Conservation (phyloP, 2,113 vertebrate species). For the Rynchops niger region DNA sequence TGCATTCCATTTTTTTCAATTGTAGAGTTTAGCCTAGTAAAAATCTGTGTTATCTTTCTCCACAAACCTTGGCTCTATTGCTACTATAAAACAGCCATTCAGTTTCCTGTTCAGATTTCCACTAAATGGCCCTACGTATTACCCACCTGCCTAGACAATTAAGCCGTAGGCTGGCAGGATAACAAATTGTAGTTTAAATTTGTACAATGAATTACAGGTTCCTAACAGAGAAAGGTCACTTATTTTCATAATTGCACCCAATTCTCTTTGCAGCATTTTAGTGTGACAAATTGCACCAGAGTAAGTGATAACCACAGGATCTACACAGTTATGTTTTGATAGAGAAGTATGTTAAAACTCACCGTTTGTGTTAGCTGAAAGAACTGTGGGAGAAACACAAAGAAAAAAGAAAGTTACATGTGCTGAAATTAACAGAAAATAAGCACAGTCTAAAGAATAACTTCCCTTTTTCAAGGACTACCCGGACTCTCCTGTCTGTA, state of each 20-base stretch:
- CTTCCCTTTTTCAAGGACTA: background rate
- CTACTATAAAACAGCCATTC: background rate
- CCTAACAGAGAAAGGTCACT: background rate
- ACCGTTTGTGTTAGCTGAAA: slow-evolving; percentile 89
- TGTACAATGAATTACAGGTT: background rate
- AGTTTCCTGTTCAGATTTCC: background rate
- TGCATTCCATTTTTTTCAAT: background rate
- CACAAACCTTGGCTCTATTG: background rate
- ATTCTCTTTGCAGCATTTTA: background rate
- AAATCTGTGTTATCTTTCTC: background rate
- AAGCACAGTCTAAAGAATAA: background rate
- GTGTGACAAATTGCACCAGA: background rate
- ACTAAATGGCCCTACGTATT: background rate
- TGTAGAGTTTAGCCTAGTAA: background rate
- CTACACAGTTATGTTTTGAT: background rate
- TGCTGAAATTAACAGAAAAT: background rate
- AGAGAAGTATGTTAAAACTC: slow-evolving; percentile 65
- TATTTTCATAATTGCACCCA: background rate
- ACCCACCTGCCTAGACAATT: background rate
- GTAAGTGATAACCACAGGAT: background rate
- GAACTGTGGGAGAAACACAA: slow-evolving; percentile 74
- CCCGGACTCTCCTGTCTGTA: background rate
- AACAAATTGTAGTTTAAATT: background rate
- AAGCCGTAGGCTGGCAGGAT: background rate
- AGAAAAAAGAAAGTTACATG: background rate